phyloP scores from a whole-genome alignment of 30 jellyfish, hydroid and myxozoan genomes.

The Hydractinia echinata region DNA sequence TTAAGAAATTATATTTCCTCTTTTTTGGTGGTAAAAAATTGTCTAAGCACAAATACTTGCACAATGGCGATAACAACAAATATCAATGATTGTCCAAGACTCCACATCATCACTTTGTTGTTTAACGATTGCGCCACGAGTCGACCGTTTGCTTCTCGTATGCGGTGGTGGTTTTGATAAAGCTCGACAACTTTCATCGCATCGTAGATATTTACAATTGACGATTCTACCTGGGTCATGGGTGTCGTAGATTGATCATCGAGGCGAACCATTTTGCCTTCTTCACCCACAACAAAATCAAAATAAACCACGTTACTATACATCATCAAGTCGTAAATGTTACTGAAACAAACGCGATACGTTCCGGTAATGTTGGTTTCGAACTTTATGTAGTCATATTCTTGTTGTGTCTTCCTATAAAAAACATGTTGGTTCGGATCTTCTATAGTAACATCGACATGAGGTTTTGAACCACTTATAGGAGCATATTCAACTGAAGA shows the following conservation, averaged over 20 bases:
- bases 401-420: slow-evolving; percentile 73
- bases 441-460: slow-evolving; percentile 84
- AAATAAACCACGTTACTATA: slow-evolving; percentile 79
- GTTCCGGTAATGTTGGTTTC: slow-evolving; percentile 88
- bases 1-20: slow-evolving; percentile 53
- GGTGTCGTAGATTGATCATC: slow-evolving; percentile 49
- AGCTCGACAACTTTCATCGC: slow-evolving; percentile 88
- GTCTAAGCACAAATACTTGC: slow-evolving; percentile 72
- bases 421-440: slow-evolving; percentile 83
- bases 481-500: slow-evolving; percentile 93
- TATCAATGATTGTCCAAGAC: slow-evolving; percentile 78
- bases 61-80: slow-evolving; percentile 54
- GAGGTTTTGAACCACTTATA: slow-evolving; percentile 96
- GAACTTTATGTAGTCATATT: slow-evolving; percentile 69
- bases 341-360: slow-evolving; percentile 90
- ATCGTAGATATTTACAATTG: slow-evolving; percentile 85
- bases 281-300: slow-evolving; percentile 79
- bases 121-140: slow-evolving; percentile 73
- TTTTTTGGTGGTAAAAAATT: slow-evolving; percentile 76
- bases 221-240: slow-evolving; percentile 90
- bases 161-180: slow-evolving; percentile 95
- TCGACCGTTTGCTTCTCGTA: slow-evolving; percentile 88
- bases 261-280: slow-evolving; percentile 62
- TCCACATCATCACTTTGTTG: slow-evolving; percentile 89
- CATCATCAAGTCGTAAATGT: slow-evolving; percentile 81